Conservation (phyloP, 92 coral and sea anemone genomes). For the Zoanthus solanderi region DNA sequence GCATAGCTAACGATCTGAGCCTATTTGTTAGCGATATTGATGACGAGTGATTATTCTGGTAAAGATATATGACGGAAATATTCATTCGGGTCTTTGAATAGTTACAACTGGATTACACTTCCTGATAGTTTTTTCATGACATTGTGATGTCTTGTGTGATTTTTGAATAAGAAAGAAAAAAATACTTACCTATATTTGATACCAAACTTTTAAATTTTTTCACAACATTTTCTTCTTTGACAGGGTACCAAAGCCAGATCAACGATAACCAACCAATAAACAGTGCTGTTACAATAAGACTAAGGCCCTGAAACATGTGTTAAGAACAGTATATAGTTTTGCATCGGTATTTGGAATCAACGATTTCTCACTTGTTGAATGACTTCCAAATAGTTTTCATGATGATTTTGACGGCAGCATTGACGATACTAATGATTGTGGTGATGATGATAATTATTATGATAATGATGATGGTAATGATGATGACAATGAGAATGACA, state of each 20-base stretch:
- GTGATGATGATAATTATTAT: background rate
- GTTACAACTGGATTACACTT: no score
- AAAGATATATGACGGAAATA: no score
- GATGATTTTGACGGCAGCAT: background rate
- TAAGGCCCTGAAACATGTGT: conserved; percentile 73
- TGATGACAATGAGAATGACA: background rate
- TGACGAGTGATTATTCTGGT: no score
- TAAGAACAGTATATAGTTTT: background rate
- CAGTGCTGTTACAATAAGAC: conserved; percentile 78
- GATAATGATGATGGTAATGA: background rate
- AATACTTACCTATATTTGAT: conserved; percentile 1
- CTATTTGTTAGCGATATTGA: no score
- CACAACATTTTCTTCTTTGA: conserved; percentile 15
- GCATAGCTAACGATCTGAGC: no score
- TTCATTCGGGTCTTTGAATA: no score
- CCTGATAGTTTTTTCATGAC: no score
- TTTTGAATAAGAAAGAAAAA: background rate
- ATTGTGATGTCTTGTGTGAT: background rate
- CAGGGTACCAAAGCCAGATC: conserved; percentile 78
- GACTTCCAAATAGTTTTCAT: no score
- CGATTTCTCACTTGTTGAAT: no score
- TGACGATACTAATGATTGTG: background rate
- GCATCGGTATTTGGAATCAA: background rate
- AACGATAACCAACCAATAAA: conserved; percentile 85
- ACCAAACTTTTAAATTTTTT: conserved; percentile 18